A percentile compares a stretch with the other conserved stretches of the same genome.
Evolutionary conservation across 2,113 vertebrate species (phyloP).

Genomic region (Semicossyphus pulcher): DNA sequence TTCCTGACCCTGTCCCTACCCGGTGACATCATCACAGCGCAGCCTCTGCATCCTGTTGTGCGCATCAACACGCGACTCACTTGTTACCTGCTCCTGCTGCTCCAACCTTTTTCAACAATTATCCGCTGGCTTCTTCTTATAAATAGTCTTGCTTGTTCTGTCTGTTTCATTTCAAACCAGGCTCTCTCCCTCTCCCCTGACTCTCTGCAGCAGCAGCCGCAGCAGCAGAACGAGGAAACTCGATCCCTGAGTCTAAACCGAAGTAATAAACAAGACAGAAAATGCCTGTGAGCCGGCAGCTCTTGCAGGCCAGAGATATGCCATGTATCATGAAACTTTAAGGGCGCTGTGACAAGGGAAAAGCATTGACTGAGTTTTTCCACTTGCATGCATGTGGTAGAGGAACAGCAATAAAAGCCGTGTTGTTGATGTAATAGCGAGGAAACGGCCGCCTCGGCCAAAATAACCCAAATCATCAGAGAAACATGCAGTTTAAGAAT

Average conservation of each 20-base stretch:
- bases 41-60: constrained; percentile 33
- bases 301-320: constrained; percentile 43
- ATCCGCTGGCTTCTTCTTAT: constrained; percentile 63
- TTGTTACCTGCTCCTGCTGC: constrained; percentile 62
- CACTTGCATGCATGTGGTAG: constrained; percentile 16
- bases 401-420: constrained; percentile 28
- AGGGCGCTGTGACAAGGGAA: constrained; percentile 23
- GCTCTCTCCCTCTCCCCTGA: constrained; percentile 33
- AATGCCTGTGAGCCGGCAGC: constrained; percentile 48
- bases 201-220: constrained; percentile 44
- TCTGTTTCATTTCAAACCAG: constrained; percentile 73
- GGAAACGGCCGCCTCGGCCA: constrained; percentile 29
- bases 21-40: constrained; percentile 11
- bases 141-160: constrained; percentile 71
- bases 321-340: constrained; percentile 54
- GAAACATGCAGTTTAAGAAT: constrained; percentile 41
- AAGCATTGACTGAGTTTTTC: constrained; percentile 30
- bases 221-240: constrained; percentile 58
- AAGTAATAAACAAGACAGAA: constrained; percentile 65
- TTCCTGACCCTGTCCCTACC: constrained; percentile 18
- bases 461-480: constrained; percentile 31
- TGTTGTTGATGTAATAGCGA: constrained; percentile 47
- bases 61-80: constrained; percentile 40
- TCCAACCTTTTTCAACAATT: constrained; percentile 78
- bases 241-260: constrained; percentile 66